A percentile compares a stretch with the other conserved stretches of the same genome.
phyloP scores from a whole-genome alignment of 1,140 invertebrate species.

The Sycobia sp. region DNA sequence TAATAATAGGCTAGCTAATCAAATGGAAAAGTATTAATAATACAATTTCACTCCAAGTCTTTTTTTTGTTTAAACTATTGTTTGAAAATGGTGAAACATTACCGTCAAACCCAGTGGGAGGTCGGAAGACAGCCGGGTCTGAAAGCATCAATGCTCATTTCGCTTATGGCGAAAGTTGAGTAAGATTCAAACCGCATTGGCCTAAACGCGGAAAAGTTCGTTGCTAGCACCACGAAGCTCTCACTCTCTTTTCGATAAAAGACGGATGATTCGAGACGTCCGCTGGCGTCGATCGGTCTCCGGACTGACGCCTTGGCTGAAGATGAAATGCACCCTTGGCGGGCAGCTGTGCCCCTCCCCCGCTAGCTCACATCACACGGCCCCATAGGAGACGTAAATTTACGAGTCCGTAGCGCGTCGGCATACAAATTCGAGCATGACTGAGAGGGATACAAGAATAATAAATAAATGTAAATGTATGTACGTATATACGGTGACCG shows the following conservation, averaged over 20 bases:
- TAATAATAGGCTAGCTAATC: no score
- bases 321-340: constrained; percentile 61
- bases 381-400: constrained; percentile 46
- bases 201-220: no score
- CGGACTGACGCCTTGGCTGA: constrained; percentile 53
- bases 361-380: background rate
- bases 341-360: constrained; percentile 29
- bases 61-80: no score
- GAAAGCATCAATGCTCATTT: constrained; percentile 13
- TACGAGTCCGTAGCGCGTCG: constrained; percentile 49
- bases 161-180: constrained; percentile 40
- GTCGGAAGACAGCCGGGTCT: background rate
- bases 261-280: constrained; percentile 54
- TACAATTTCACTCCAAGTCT: constrained; percentile 24
- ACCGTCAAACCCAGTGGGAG: constrained; percentile 11
- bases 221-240: no score
- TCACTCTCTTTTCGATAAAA: constrained; percentile 56
- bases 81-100: constrained; percentile 21
- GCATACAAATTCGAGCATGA: constrained; percentile 50
- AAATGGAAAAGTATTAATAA: constrained; percentile 4
- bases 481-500: constrained; percentile 5
- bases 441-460: background rate
- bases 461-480: no score
- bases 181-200: constrained; percentile 8
- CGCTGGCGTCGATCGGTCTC: constrained; percentile 57